A percentile compares a stretch with the other conserved stretches of the same genome.
These are phyloP conservation scores for Diplosoma virens DNA, from an alignment of 23 tunicate genomes.

Conservation along the genomic window DNA sequence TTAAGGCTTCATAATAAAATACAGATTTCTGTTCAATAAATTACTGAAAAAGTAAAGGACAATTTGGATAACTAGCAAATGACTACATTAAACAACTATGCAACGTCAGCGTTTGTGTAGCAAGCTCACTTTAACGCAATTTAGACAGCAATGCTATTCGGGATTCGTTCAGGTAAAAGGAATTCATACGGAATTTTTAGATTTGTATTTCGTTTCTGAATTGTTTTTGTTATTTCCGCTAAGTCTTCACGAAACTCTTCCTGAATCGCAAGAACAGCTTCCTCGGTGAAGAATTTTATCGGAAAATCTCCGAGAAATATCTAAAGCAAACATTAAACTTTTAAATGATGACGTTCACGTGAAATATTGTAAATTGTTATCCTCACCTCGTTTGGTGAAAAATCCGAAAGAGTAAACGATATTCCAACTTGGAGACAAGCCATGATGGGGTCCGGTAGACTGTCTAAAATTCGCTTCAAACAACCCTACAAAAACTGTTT, in stretches of 20 bases:
- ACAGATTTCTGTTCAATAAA: too few relatives aligned
- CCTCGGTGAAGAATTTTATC: constrained; percentile 33
- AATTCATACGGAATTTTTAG: constrained; percentile 53
- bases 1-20: too few relatives aligned
- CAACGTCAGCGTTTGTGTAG: too few relatives aligned
- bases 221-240: constrained; percentile 19
- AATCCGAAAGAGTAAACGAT: constrained; percentile 29
- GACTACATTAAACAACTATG: background rate
- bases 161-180: constrained; percentile 61
- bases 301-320: constrained; percentile 63
- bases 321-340: constrained; percentile 11
- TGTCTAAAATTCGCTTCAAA: constrained; percentile 43
- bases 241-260: constrained; percentile 49
- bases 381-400: constrained; percentile 50
- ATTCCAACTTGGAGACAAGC: constrained; percentile 40
- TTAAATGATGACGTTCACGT: background rate
- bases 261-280: constrained; percentile 19
- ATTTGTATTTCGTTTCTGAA: constrained; percentile 49
- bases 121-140: too few relatives aligned
- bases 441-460: constrained; percentile 55
- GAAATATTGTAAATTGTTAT: background rate
- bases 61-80: background rate
- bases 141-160: constrained; percentile 64
- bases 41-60: background rate
- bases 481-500: constrained; percentile 57